A percentile compares a stretch with the other conserved stretches of the same genome.
Conservation (phyloP, 2,113 vertebrate species). For the Tragelaphus strepsiceros region DNA sequence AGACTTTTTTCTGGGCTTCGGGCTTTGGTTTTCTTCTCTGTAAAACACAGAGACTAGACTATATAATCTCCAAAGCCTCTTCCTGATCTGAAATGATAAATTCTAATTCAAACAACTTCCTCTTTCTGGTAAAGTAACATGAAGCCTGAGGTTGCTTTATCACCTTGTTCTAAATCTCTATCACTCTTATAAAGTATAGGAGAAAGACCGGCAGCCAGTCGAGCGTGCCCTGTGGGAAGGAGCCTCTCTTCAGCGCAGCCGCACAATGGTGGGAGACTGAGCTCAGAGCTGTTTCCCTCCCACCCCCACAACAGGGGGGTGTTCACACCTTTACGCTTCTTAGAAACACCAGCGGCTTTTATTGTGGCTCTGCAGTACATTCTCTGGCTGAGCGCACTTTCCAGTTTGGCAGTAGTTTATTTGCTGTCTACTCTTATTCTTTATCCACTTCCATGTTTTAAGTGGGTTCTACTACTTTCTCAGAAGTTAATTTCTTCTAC, state of each 20-base stretch:
- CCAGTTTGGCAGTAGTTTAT: background rate
- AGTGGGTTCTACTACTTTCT: background rate
- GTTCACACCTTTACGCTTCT: background rate
- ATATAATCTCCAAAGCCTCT: background rate
- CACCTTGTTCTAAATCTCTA: background rate
- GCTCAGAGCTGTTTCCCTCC: background rate
- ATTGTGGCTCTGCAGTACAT: background rate
- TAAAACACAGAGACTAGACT: background rate
- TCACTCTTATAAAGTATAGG: background rate
- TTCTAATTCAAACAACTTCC: conserved; percentile 42
- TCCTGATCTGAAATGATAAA: conserved; percentile 34
- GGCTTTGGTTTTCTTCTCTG: background rate
- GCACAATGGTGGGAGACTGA: background rate
- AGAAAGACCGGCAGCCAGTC: background rate
- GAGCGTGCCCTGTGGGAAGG: fast-evolving
- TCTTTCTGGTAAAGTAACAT: conserved; percentile 1
- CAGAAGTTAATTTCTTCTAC: background rate
- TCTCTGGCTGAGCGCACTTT: background rate
- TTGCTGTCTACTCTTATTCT: background rate
- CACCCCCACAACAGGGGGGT: background rate
- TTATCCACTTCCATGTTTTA: background rate
- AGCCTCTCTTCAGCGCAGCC: background rate
- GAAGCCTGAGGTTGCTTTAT: conserved; percentile 4
- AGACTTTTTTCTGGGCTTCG: background rate
- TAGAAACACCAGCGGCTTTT: background rate